Conservation (phyloP, 2,113 vertebrate genomes). For the Gavialis gangeticus region DNA sequence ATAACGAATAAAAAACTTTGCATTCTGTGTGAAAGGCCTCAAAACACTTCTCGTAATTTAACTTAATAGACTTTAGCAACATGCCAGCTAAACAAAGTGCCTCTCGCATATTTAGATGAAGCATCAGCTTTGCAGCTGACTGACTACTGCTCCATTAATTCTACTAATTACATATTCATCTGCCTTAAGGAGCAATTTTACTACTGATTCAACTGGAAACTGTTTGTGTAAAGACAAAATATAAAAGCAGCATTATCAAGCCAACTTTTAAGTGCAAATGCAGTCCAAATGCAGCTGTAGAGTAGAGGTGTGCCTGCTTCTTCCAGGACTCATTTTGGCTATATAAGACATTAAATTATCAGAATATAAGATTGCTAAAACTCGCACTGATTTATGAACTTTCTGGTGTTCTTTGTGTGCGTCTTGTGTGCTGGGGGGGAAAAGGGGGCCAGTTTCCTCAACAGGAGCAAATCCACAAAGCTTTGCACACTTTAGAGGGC, state of each 20-base stretch:
- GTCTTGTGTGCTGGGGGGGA: not conserved
- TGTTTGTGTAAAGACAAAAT: constrained; percentile 69
- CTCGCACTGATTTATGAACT: not conserved
- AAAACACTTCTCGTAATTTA: constrained; percentile 77
- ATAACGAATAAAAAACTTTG: constrained; percentile 67
- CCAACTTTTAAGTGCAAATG: constrained; percentile 68
- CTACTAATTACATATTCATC: constrained; percentile 79
- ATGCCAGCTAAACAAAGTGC: constrained; percentile 74
- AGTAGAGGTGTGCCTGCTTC: not conserved
- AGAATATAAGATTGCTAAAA: not conserved
- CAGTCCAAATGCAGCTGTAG: not conserved
- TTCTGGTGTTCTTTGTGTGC: not conserved
- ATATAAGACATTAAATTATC: not conserved
- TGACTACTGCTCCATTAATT: constrained; percentile 69
- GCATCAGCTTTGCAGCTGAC: constrained; percentile 73
- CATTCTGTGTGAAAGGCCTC: constrained; percentile 65
- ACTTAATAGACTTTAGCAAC: constrained; percentile 74
- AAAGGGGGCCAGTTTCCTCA: not conserved
- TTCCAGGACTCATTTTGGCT: not conserved
- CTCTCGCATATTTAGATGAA: constrained; percentile 63
- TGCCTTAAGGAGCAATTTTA: constrained; percentile 67
- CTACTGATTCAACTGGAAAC: constrained; percentile 64
- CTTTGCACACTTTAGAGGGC: not conserved
- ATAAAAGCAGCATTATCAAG: constrained; percentile 59
- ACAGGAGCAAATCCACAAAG: not conserved